phyloP scores from a whole-genome alignment of 2,888 invertebrate genomes.

The Galeopsomyia nigrocyanea region DNA sequence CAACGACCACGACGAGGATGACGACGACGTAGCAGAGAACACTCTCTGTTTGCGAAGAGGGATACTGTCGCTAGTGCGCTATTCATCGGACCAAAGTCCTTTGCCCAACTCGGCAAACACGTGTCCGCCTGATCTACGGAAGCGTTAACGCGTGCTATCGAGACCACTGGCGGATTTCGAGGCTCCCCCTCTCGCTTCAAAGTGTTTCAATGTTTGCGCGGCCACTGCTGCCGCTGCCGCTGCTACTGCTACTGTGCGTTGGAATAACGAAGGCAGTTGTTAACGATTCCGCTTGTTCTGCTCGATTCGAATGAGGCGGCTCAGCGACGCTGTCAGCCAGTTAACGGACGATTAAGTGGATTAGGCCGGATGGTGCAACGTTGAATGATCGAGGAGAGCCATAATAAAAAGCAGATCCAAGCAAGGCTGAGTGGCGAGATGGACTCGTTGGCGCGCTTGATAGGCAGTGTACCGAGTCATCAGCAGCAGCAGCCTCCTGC shows the following conservation, averaged over 20 bases:
- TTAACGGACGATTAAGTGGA: slow-evolving; percentile 2
- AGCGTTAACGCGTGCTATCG: neutral
- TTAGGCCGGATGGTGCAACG: neutral
- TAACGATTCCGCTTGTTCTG: too few relatives aligned
- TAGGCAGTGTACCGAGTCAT: slow-evolving; percentile 79
- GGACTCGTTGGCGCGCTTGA: slow-evolving; percentile 87
- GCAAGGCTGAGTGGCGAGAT: slow-evolving; percentile 67
- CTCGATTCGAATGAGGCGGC: too few relatives aligned
- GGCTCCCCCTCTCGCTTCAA: too few relatives aligned
- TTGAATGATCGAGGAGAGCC: neutral
- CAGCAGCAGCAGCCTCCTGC: slow-evolving; percentile 77
- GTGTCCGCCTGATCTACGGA: slow-evolving; percentile 1
- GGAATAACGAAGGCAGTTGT: too few relatives aligned
- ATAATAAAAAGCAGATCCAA: slow-evolving; percentile 6
- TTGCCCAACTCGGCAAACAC: slow-evolving; percentile 15
- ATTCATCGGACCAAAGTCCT: slow-evolving; percentile 7
- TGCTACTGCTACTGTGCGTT: too few relatives aligned
- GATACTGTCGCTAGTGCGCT: neutral
- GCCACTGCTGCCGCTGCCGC: too few relatives aligned
- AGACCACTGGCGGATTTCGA: too few relatives aligned
- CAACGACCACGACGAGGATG: slow-evolving; percentile 37
- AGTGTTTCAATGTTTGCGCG: too few relatives aligned
- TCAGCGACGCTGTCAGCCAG: too few relatives aligned
- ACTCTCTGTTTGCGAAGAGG: neutral
- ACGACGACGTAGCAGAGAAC: neutral